phyloP scores from a whole-genome alignment of 2,888 invertebrate genomes.

The Pristionchus japonicus region DNA sequence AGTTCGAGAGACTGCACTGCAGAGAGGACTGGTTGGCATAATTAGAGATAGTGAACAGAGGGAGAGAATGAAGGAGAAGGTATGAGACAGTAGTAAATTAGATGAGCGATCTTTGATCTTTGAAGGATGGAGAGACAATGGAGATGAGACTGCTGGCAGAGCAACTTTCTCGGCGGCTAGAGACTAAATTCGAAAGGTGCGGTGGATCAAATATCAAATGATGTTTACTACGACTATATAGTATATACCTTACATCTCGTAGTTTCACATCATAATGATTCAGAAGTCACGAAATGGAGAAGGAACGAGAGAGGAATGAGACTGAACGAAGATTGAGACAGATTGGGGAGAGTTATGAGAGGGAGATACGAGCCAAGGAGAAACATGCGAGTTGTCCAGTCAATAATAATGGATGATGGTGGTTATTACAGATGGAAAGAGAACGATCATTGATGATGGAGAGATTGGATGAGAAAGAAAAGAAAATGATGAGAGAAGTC shows the following conservation, averaged over 20 bases:
- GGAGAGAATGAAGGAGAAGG: not conserved
- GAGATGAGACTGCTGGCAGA: constrained; percentile 54
- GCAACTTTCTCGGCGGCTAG: constrained; percentile 51
- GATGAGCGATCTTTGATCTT: not conserved
- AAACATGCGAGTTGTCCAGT: not conserved
- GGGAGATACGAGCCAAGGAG: constrained; percentile 41
- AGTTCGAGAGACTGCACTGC: not conserved
- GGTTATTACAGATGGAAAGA: constrained; percentile 50
- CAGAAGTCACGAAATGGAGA: constrained; percentile 48
- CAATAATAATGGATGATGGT: not conserved
- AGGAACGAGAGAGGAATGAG: constrained; percentile 52
- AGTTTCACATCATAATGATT: not conserved
- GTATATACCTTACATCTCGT: not conserved
- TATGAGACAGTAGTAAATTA: not conserved
- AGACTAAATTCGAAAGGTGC: constrained; percentile 51
- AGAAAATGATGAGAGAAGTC: constrained; percentile 49
- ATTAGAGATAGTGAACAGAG: not conserved
- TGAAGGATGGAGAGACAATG: not conserved
- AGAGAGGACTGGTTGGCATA: constrained; percentile 22
- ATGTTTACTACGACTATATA: no score
- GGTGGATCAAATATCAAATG: no score
- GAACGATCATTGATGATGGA: constrained; percentile 50
- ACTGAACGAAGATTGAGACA: constrained; percentile 50
- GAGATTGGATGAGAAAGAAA: constrained; percentile 51
- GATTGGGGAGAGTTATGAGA: constrained; percentile 45